phyloP scores from a whole-genome alignment of 2,888 invertebrate genomes.

The Caenorhabditis zanzibari region DNA sequence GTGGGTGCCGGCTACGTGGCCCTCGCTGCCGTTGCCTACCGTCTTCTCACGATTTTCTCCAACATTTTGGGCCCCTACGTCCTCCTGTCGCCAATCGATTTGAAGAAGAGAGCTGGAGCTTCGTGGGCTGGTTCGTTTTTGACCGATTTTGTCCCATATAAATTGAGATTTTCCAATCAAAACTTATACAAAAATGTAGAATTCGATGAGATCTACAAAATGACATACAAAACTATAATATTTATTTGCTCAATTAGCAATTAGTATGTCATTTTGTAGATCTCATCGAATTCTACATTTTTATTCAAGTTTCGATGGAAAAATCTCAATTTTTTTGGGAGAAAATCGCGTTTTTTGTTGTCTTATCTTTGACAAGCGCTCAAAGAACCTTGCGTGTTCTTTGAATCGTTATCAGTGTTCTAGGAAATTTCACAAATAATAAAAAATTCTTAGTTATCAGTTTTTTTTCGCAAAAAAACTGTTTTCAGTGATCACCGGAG shows the following conservation, averaged over 20 bases:
- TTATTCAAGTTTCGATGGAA: too few relatives aligned
- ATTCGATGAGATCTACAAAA: too few relatives aligned
- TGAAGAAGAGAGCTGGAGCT: slow-evolving; percentile 79
- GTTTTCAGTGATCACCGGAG: slow-evolving; percentile 82
- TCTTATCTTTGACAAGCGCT: neutral
- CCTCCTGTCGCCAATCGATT: slow-evolving; percentile 74
- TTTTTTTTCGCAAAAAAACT: neutral
- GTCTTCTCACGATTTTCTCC: slow-evolving; percentile 68
- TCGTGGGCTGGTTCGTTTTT: slow-evolving; percentile 79
- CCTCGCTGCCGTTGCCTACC: slow-evolving; percentile 67
- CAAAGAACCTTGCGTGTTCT: slow-evolving; percentile 7
- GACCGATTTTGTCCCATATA: too few relatives aligned
- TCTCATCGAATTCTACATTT: too few relatives aligned
- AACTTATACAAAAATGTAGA: too few relatives aligned
- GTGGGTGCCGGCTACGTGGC: slow-evolving; percentile 75
- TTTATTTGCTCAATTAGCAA: too few relatives aligned
- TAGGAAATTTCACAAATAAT: too few relatives aligned
- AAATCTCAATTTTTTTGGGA: too few relatives aligned
- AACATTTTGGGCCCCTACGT: slow-evolving; percentile 77
- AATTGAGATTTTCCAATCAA: too few relatives aligned
- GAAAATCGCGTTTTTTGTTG: neutral
- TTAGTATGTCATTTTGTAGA: too few relatives aligned
- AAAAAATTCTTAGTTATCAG: too few relatives aligned
- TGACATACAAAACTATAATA: too few relatives aligned
- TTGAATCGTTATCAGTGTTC: slow-evolving; percentile 8